A percentile compares a stretch with the other conserved stretches of the same genome.
phyloP scores from a whole-genome alignment of 2,797 vertebrate species.

The Sebastes trivittatus region DNA sequence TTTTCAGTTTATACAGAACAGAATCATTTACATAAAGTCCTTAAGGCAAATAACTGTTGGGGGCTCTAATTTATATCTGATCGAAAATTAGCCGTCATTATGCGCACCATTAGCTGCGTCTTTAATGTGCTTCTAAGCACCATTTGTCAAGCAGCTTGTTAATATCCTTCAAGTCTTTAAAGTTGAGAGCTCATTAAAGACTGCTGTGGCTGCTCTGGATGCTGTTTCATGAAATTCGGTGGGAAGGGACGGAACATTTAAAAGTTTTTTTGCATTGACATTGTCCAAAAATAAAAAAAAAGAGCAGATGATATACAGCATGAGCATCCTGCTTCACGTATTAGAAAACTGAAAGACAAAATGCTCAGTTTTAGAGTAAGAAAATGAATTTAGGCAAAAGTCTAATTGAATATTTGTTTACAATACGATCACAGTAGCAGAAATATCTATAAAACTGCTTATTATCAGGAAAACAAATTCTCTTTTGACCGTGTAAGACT shows the following conservation, averaged over 20 bases:
- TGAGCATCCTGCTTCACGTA: neutral
- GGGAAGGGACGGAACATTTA: conserved; percentile 77
- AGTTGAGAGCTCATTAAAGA: conserved; percentile 99
- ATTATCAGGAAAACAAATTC: neutral
- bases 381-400: neutral
- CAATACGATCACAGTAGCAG: neutral
- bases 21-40: conserved; percentile 99
- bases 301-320: neutral
- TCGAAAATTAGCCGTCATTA: conserved; percentile 99
- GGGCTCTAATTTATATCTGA: conserved; percentile 99
- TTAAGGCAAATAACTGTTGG: conserved; percentile 99
- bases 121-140: conserved; percentile 99
- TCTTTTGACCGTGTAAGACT: neutral
- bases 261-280: conserved; percentile 57
- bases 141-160: conserved; percentile 99
- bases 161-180: conserved; percentile 99
- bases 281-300: conserved; percentile 6
- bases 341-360: neutral
- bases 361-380: neutral
- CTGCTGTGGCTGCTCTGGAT: conserved; percentile 92
- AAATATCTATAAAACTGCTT: conserved; percentile 6
- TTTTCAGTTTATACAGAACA: conserved; percentile 98
- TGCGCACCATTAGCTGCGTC: conserved; percentile 99
- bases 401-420: conserved; percentile 4
- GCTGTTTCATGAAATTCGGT: conserved; percentile 93